A percentile compares a stretch with the other conserved stretches of the same genome.
Conservation (phyloP, 2,797 vertebrate genomes). For the Artibeus jamaicensis region DNA sequence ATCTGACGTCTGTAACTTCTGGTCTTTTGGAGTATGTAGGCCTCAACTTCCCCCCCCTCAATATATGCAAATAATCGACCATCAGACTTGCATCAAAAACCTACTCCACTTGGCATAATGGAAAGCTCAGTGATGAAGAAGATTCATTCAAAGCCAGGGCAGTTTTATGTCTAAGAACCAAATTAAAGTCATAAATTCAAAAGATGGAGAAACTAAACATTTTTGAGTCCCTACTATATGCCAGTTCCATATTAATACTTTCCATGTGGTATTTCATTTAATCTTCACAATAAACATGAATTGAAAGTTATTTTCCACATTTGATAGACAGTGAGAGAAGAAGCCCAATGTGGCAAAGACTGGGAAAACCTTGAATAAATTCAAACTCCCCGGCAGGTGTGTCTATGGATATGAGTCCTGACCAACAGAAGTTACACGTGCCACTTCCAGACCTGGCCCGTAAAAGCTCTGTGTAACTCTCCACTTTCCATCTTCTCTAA, state of each 20-base stretch:
- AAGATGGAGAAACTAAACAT: neutral
- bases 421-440: neutral
- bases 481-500: neutral
- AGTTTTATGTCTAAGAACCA: neutral
- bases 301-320: neutral
- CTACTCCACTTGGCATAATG: neutral
- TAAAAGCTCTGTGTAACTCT: neutral
- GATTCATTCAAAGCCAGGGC: neutral
- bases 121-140: neutral
- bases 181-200: constrained; percentile 38
- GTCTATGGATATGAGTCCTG: neutral
- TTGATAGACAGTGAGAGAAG: neutral
- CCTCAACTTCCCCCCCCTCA: neutral
- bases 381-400: neutral
- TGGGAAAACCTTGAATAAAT: neutral
- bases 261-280: neutral
- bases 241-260: neutral
- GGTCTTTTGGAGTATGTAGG: neutral
- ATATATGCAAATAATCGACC: neutral
- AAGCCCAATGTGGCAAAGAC: neutral
- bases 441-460: neutral
- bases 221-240: neutral
- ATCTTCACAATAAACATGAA: neutral
- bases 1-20: neutral
- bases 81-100: neutral